Base-by-base conservation (phyloP, 2,113 vertebrate genomes). In the Nycticorax nycticorax region DNA sequence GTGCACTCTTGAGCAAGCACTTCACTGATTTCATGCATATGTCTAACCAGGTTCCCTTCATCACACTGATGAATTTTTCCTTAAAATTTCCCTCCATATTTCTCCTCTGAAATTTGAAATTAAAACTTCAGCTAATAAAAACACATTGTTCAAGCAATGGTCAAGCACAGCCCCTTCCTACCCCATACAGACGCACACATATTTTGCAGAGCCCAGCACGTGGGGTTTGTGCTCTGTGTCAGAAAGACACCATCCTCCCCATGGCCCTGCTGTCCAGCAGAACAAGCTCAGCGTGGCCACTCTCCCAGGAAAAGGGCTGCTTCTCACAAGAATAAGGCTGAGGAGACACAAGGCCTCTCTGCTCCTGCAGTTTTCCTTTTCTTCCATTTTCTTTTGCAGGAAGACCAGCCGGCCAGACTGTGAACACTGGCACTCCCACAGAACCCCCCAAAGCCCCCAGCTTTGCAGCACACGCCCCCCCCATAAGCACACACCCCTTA, bases 401-500 rank as follows among this genome's bases (percentile, higher is more conserved):
- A 45, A 67, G 20, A 35, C 6, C 1, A 2, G 37, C 13, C 0
- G 3, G 33, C 28, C 2, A 6, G 26, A 55, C 69, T 78, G 26
- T n/a, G 50, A 55, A 41, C 14, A 24, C 20, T 21, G 43, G 33
- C 10, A 32, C 8, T 33, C 39, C 41, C 0, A 2, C 50, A 67
- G 80, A 63, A 43, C 12, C 43, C 12, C 26, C 11, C 41, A 41
- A 14, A 41, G 41, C 12, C 41, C 41, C 41, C 20, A 63, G 33
- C 47, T 76, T 27, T 30, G 53, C 53, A 87, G 63, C 32, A 19
- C 5, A 1, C 14, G 11, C n/a, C 41, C 41, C 41, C 39, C 41
- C 41, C 41, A 41, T 41, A 64, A 20, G 19, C 6, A 3, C 55
- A 55, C 37, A 3, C n/a, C 26, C 24, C 18, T 45, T 28, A 57